Percentiles rank a stretch among this genome's conserved stretches.
These are phyloP conservation scores for Sceloporus undulatus DNA, from an alignment of 2,113 vertebrate species.

Conservation along the genomic window DNA sequence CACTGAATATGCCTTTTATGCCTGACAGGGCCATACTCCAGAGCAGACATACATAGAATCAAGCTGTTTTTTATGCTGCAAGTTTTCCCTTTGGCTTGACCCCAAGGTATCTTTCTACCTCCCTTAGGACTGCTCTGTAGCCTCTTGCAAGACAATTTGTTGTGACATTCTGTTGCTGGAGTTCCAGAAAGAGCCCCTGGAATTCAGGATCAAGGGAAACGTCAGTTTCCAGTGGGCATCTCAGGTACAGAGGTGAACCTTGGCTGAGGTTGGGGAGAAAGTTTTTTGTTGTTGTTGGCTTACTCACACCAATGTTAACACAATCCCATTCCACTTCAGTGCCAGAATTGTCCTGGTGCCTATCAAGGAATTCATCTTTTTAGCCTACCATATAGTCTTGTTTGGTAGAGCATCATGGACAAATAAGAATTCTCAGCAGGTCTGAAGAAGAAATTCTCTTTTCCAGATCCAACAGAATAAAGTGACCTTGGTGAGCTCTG, in stretches of 20 bases:
- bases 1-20: too few species aligned
- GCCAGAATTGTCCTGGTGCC: too few species aligned
- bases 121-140: slow-evolving; percentile 81
- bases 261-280: too few species aligned
- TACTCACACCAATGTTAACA: background rate
- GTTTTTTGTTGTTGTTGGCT: background rate
- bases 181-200: slow-evolving; percentile 44
- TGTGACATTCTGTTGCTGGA: slow-evolving; percentile 72
- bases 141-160: slow-evolving; percentile 74
- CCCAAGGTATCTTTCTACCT: background rate
- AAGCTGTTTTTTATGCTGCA: too few species aligned
- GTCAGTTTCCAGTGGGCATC: slow-evolving; percentile 81
- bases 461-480: slow-evolving; percentile 52
- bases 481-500: slow-evolving; percentile 72
- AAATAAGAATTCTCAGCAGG: too few species aligned
- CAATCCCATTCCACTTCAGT: background rate
- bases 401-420: background rate
- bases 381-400: too few species aligned
- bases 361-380: background rate
- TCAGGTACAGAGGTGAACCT: slow-evolving; percentile 72
- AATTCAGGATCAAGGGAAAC: slow-evolving; percentile 78
- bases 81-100: background rate
- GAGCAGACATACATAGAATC: too few species aligned
- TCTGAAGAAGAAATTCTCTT: background rate
- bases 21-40: too few species aligned